These are phyloP conservation scores for Cyclargus thomasi DNA, from an alignment of 1,140 invertebrate genomes.

Conservation along the genomic window DNA sequence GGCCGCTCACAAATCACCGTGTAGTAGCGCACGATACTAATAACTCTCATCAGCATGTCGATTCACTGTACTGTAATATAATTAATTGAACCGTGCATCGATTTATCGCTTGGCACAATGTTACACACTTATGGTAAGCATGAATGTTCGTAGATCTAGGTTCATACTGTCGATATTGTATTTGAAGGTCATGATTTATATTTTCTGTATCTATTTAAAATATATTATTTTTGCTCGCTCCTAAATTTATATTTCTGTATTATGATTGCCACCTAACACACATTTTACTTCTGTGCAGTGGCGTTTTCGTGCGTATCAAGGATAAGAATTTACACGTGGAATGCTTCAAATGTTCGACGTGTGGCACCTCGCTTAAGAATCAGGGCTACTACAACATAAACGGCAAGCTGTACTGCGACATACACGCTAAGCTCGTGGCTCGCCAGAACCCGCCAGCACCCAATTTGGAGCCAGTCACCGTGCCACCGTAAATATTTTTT, in stretches of 20 bases:
- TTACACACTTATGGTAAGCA: constrained; percentile 1
- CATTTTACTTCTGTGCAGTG: constrained; percentile 75
- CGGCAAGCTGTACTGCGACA: constrained; percentile 96
- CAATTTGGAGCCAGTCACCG: constrained; percentile 85
- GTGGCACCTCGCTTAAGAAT: constrained; percentile 95
- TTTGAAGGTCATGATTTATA: background rate
- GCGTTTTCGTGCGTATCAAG: constrained; percentile 96
- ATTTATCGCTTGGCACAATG: background rate
- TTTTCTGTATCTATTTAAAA: background rate
- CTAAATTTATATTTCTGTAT: background rate
- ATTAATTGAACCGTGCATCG: background rate
- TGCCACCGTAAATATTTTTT: constrained; percentile 83
- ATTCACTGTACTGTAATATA: constrained; percentile 9
- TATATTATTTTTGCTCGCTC: background rate
- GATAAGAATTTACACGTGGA: constrained; percentile 97
- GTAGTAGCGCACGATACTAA: background rate
- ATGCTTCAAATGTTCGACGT: constrained; percentile 97
- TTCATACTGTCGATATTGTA: background rate
- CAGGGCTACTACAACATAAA: constrained; percentile 97
- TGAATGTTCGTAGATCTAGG: constrained; percentile 9
- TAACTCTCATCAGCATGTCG: constrained; percentile 6
- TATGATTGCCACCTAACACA: constrained; percentile 12
- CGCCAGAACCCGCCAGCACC: constrained; percentile 85
- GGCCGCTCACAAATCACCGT: background rate
- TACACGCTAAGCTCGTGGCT: constrained; percentile 93